Evolutionary conservation across 2,113 vertebrate species (phyloP).

Genomic region (Chionodraco myersi): DNA sequence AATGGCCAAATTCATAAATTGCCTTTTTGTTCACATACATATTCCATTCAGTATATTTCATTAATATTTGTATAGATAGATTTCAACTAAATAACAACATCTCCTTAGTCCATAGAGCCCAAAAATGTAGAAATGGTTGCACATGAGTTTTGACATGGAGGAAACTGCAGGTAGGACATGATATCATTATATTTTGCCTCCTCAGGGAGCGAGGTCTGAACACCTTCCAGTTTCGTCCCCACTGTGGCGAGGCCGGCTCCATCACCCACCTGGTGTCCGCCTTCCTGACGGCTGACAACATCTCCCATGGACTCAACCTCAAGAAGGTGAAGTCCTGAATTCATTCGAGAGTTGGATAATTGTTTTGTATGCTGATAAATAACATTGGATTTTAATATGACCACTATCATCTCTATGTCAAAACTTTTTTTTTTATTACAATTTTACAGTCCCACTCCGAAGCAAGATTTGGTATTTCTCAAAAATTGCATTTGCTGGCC

Average conservation of each 20-base stretch:
- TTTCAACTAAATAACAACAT: too few species aligned
- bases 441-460: neutral
- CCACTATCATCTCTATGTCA: too few species aligned
- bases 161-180: neutral
- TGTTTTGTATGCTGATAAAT: neutral
- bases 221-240: slow-evolving; percentile 96
- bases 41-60: neutral
- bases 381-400: too few species aligned
- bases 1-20: neutral
- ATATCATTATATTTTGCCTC: slow-evolving; percentile 11
- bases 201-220: slow-evolving; percentile 92
- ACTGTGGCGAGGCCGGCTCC: slow-evolving; percentile 98
- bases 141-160: too few species aligned
- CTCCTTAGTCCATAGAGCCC: too few species aligned
- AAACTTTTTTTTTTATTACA: neutral
- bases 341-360: neutral
- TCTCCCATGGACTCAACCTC: slow-evolving; percentile 96
- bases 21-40: neutral
- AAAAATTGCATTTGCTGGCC: neutral
- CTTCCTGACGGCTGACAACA: slow-evolving; percentile 97
- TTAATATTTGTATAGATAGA: too few species aligned
- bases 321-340: slow-evolving; percentile 88
- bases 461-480: neutral
- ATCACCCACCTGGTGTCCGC: slow-evolving; percentile 98
- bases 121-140: too few species aligned